Evolutionary conservation across 1,140 invertebrate genomes (phyloP).

Genomic region (Belonocnema kinseyi): DNA sequence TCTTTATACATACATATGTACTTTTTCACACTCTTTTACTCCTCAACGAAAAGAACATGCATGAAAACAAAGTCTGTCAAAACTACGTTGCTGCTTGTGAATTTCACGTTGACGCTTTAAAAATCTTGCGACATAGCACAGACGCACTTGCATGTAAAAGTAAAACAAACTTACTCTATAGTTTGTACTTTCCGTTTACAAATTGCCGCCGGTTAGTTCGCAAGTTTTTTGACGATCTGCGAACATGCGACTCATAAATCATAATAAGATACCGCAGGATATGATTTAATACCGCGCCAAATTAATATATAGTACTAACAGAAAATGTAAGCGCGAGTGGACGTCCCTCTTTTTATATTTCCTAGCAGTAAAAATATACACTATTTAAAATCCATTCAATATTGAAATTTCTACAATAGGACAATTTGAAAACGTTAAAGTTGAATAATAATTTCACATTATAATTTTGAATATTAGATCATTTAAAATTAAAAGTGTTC

Average conservation of each 20-base stretch:
- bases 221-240: not conserved
- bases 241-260: slow-evolving; percentile 7
- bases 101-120: slow-evolving; percentile 2
- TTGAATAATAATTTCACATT: too few relatives aligned
- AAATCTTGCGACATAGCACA: not conserved
- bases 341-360: too few relatives aligned
- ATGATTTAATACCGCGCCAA: too few relatives aligned
- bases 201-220: not conserved
- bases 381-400: too few relatives aligned
- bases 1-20: not conserved
- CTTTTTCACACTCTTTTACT: not conserved
- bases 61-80: not conserved
- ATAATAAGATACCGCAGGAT: not conserved
- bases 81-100: not conserved
- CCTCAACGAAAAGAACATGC: not conserved
- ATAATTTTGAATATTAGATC: too few relatives aligned
- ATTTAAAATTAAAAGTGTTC: too few relatives aligned
- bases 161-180: slow-evolving; percentile 10
- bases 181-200: not conserved
- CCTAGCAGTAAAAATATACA: too few relatives aligned
- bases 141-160: not conserved
- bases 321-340: too few relatives aligned
- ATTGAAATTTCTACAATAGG: too few relatives aligned
- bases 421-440: too few relatives aligned
- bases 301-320: too few relatives aligned